Evolutionary conservation across 2,888 invertebrate genomes (phyloP).

Genomic region (Parnassius glacialis): DNA sequence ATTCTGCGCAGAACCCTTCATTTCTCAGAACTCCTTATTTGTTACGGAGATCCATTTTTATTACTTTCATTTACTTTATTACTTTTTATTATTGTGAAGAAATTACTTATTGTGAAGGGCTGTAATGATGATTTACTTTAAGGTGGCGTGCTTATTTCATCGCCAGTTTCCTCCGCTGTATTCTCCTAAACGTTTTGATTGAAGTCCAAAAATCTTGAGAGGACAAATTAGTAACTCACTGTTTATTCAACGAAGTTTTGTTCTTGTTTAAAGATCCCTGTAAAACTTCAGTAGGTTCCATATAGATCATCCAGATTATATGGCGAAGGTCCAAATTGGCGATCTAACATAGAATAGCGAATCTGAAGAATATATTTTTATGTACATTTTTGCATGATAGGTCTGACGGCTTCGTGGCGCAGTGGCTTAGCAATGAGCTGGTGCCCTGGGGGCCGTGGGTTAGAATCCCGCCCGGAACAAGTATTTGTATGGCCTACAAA

Average conservation of each 20-base stretch:
- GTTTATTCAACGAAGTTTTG: slow-evolving; percentile 25
- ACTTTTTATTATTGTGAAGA: too few relatives aligned
- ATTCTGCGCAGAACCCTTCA: slow-evolving; percentile 21
- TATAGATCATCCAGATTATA: too few relatives aligned
- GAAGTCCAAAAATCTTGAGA: slow-evolving; percentile 42
- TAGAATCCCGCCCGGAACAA: too few relatives aligned
- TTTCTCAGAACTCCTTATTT: slow-evolving; percentile 47
- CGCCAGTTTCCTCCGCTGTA: slow-evolving; percentile 48
- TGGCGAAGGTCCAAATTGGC: not conserved
- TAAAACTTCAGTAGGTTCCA: not conserved
- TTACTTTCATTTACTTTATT: slow-evolving; percentile 60
- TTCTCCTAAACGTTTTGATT: slow-evolving; percentile 50
- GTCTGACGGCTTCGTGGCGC: too few relatives aligned
- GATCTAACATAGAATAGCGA: not conserved
- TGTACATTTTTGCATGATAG: slow-evolving; percentile 35
- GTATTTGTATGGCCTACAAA: too few relatives aligned
- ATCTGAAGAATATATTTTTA: slow-evolving; percentile 6
- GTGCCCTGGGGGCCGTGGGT: too few relatives aligned
- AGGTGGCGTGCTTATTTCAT: slow-evolving; percentile 48
- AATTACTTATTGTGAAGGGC: too few relatives aligned
- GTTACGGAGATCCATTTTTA: slow-evolving; percentile 59
- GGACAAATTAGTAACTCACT: slow-evolving; percentile 37
- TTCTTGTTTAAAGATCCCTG: not conserved
- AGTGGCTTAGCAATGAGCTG: too few relatives aligned
- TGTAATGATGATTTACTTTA: slow-evolving; percentile 57